phyloP scores from a whole-genome alignment of 2,888 invertebrate genomes.

The Melanotus villosus region DNA sequence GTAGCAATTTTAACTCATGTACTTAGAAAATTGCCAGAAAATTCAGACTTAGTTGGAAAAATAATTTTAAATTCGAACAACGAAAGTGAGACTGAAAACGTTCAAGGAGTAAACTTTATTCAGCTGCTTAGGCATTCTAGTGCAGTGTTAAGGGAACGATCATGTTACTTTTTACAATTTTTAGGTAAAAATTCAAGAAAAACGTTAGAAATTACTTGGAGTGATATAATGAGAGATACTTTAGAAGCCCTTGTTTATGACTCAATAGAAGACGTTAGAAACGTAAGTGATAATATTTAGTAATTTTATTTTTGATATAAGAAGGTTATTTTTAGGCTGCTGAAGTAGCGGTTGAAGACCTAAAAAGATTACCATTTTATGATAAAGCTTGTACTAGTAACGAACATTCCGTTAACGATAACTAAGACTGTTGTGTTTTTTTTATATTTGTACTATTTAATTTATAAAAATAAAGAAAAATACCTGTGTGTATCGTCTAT shows the following conservation, averaged over 20 bases:
- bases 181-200: slow-evolving; percentile 79
- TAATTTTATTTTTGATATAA: not conserved
- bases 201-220: slow-evolving; percentile 77
- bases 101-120: slow-evolving; percentile 70
- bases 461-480: no score
- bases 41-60: slow-evolving; percentile 82
- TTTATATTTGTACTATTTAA: no score
- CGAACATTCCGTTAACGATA: not conserved
- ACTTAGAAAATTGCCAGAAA: slow-evolving; percentile 81
- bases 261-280: slow-evolving; percentile 75
- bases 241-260: slow-evolving; percentile 76
- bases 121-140: slow-evolving; percentile 73
- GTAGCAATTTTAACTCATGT: slow-evolving; percentile 82
- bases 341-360: slow-evolving; percentile 71
- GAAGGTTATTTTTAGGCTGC: slow-evolving; percentile 67
- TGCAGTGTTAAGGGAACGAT: slow-evolving; percentile 73
- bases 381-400: not conserved
- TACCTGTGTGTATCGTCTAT: no score
- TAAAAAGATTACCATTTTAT: slow-evolving; percentile 67
- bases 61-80: slow-evolving; percentile 71
- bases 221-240: slow-evolving; percentile 72
- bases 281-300: slow-evolving; percentile 63
- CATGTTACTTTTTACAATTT: slow-evolving; percentile 80
- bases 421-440: no score
- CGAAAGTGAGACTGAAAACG: slow-evolving; percentile 32